A percentile compares a stretch with the other conserved stretches of the same genome.
Evolutionary conservation across 2,113 vertebrate species (phyloP).

Genomic region (human (Homo sapiens)): GRCh38 chr2:192620001-192620500

Average conservation of each 20-base stretch:
- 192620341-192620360: neutral
- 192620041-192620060: neutral
- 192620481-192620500: neutral
- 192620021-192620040: neutral
- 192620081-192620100: neutral
- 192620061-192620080: neutral
- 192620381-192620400: neutral
- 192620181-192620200: slow-evolving; percentile 27
- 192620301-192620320: neutral
- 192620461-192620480: neutral
- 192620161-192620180: neutral
- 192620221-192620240: slow-evolving; percentile 13
- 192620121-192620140: neutral
- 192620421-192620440: neutral
- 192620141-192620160: neutral
- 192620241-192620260: neutral
- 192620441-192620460: too few relatives aligned
- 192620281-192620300: neutral
- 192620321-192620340: neutral
- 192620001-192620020: neutral
- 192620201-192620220: neutral
- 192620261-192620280: neutral
- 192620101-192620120: neutral
- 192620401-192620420: neutral
- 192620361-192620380: neutral